Conservation (phyloP, 2,113 vertebrate species). For the cattle (Bos taurus) region ARS-UCD2.0 NC_037347.1:30102001-30102500, state of each 20-base stretch:
- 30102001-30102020: not conserved
- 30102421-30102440: slow-evolving; percentile 63
- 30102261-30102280: not conserved
- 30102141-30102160: not conserved
- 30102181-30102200: not conserved
- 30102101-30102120: not conserved
- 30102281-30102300: not conserved
- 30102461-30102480: not conserved
- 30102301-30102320: slow-evolving; percentile 42
- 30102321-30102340: slow-evolving; percentile 56
- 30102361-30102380: slow-evolving; percentile 53
- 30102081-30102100: not conserved
- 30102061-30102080: not conserved
- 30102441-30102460: slow-evolving; percentile 53
- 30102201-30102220: not conserved
- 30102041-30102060: not conserved
- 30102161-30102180: not conserved
- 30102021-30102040: not conserved
- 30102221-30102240: not conserved
- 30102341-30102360: slow-evolving; percentile 57
- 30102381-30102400: slow-evolving; percentile 40
- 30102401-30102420: slow-evolving; percentile 62
- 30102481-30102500: slow-evolving; percentile 21
- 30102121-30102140: not conserved
- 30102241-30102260: not conserved